Evolutionary conservation across 2,888 invertebrate genomes (phyloP).

Genomic region (Scaptomyza reducta): DNA sequence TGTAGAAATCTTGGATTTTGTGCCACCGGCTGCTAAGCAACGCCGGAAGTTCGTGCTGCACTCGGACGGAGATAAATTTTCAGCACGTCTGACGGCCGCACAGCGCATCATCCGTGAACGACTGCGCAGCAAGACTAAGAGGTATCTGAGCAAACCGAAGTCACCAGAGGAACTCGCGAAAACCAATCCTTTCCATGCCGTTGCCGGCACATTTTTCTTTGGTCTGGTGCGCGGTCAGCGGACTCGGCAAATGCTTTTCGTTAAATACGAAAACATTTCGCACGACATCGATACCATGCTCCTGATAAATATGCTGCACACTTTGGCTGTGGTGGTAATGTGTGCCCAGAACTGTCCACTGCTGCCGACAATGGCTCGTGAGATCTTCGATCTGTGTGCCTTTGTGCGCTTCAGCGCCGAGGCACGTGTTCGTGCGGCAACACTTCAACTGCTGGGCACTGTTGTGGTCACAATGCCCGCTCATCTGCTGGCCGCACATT

Average conservation of each 20-base stretch:
- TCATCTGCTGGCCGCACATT: slow-evolving; percentile 86
- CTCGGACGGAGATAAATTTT: slow-evolving; percentile 60
- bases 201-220: slow-evolving; percentile 93
- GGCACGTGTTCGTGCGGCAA: slow-evolving; percentile 87
- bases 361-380: slow-evolving; percentile 88
- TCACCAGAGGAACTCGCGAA: slow-evolving; percentile 39
- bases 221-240: slow-evolving; percentile 90
- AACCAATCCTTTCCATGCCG: slow-evolving; percentile 89
- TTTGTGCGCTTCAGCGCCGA: slow-evolving; percentile 88
- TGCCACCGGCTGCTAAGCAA: slow-evolving; percentile 54
- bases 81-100: slow-evolving; percentile 65
- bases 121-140: slow-evolving; percentile 89
- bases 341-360: slow-evolving; percentile 89
- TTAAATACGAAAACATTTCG: slow-evolving; percentile 85
- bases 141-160: slow-evolving; percentile 85
- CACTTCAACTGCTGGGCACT: slow-evolving; percentile 88
- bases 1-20: slow-evolving; percentile 30
- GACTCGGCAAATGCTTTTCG: slow-evolving; percentile 85
- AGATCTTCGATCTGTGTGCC: slow-evolving; percentile 88
- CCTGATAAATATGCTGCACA: slow-evolving; percentile 88
- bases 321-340: slow-evolving; percentile 88
- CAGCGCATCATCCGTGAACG: slow-evolving; percentile 89
- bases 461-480: slow-evolving; percentile 87
- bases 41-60: slow-evolving; percentile 76
- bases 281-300: slow-evolving; percentile 88